Evolutionary conservation across 2,888 invertebrate species (phyloP), one percentile per base, ranked within the genome.

Genomic region (Hoplodrina ambigua): DNA sequence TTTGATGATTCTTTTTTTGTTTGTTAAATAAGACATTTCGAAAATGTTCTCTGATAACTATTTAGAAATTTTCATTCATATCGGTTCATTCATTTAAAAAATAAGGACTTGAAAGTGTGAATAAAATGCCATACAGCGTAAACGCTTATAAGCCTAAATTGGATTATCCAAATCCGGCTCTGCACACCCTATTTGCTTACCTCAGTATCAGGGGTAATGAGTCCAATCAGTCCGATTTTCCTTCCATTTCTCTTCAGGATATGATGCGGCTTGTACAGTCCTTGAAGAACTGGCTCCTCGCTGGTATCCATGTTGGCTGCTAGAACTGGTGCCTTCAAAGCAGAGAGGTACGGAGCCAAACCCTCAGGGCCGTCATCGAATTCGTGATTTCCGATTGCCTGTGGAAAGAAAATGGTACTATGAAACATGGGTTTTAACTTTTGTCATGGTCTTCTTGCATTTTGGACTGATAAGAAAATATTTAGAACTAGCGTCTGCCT

Each of bases 381-480:
- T 87, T 98, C 98, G 85, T 99, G 98, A 89, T 98, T 98, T 0
- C 98, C 98, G 11, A 98, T 92, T 0, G 98, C 97, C 98, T 98
- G 90, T 80, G 88, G 70, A 70, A 68, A 8, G 4, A 33, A 65
- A 30, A 46, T 25, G 11, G n/a, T 33, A 11, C 0, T 8, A 49
- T 57, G 6, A 15, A 44, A 44, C 13, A 44, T 44, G 13, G 44
- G 11, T 4, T 11, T 44, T 15, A 11, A 15, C 2, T 44, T 25
- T 25, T 25, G 25, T 2, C 25, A 2, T 25, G 25, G 25, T 25
- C 25, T 25, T 25, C 25, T 25, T 25, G 25, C 25, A 25, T 25
- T 25, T 25, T 25, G 25, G 25, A 25, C 25, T 25, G 25, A 25
- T 25, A 2, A 25, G 25, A 25, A 25, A 25, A 25, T n/a, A n/a